Percentiles rank a stretch among this genome's conserved stretches.
Conservation (phyloP, 2,113 vertebrate genomes). For the Rhinolophus ferrumequinum region DNA sequence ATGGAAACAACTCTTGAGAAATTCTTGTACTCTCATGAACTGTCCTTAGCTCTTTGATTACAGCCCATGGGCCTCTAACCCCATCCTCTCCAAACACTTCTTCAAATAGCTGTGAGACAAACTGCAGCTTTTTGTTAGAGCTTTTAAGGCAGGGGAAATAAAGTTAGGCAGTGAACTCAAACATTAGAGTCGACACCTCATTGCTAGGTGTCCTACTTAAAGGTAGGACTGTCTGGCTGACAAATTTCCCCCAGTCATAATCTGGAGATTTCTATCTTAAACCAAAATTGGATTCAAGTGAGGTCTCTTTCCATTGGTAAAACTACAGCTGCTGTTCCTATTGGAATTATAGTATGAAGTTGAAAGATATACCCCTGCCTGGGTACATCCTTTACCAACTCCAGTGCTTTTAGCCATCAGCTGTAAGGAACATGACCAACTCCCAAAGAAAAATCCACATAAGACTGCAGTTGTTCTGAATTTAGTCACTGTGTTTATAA, state of each 20-base stretch:
- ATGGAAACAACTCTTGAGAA: neutral
- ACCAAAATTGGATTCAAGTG: constrained; percentile 16
- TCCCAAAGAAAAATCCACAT: too few species aligned
- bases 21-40: constrained; percentile 32
- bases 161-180: neutral
- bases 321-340: neutral
- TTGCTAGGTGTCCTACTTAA: neutral
- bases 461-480: too few species aligned
- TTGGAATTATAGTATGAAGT: constrained; percentile 43
- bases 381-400: neutral
- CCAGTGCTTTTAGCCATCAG: constrained; percentile 51
- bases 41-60: neutral
- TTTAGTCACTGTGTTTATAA: constrained; percentile 28
- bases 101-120: neutral
- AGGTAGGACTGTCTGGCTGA: constrained; percentile 4
- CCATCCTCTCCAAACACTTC: neutral
- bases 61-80: neutral
- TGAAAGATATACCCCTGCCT: neutral
- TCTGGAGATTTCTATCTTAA: neutral
- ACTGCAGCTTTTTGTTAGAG: neutral
- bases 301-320: constrained; percentile 8
- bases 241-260: neutral
- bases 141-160: neutral
- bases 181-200: neutral
- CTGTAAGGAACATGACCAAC: too few species aligned